Base-by-base conservation (phyloP, 2,888 invertebrate genomes). In the Chloroclysta siterata region DNA sequence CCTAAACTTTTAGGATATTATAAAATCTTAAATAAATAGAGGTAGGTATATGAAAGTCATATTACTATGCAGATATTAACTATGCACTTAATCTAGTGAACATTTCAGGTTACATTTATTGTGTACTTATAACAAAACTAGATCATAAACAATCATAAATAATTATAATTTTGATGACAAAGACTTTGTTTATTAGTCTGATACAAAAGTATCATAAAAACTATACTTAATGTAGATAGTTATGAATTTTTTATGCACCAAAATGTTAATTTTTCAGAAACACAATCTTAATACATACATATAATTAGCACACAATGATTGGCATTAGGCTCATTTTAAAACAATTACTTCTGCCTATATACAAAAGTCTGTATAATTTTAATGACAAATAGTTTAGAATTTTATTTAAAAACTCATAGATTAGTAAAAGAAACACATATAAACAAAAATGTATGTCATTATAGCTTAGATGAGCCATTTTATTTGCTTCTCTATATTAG, bases 61-160 rank as follows among this genome's bases (percentile, higher is more conserved):
- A 11, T 39, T 11, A 39, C 11, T 39, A 17, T 46, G 17, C 46
- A 46, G 17, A 46, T 46, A 46, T 11, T 13, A 44, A 17, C 44
- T 11, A 10, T 17, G 17, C 17, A 59, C 47, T 44, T 61, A 50
- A 15, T 39, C 62, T 64, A 70, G 64, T 68, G 70, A 70, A 70
- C 70, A 70, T 62, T 55, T 54, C 64, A 63, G 54, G 66, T 55
- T 63, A 63, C 53, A 44, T 48, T 36, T 58, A 44, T 8, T 15
- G 8, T 42, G 6, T 44, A 42, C 44, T 15, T 44, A 44, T 14
- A 44, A 17, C 36, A 44, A 44, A 44, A 46, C 46, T 46, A 15
- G 36, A 11, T 44, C 15, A 17, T 44, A 44, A 44, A 44, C 44
- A 44, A 44, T 17, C 2, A 8, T 11, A 17, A 15, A 8, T 46